Base-by-base conservation (phyloP, 2,888 invertebrate species). In the Sipunculus nudus region DNA sequence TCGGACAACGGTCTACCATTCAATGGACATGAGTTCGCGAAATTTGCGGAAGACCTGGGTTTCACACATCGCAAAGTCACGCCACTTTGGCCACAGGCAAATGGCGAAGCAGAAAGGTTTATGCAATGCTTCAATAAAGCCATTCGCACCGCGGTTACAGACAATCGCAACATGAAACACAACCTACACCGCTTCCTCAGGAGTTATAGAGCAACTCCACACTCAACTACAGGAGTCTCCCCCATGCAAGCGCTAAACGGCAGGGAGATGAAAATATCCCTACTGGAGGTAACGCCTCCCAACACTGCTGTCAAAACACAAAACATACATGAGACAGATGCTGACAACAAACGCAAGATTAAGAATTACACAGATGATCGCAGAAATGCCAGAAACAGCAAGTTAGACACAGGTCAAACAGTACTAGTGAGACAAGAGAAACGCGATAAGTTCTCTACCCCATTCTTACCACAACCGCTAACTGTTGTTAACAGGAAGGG, bases 1-100 rank as follows among this genome's bases (percentile, higher is more conserved):
- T 52, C 52, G n/a, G 69, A 67, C 39, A 66, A 68, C 53, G 70
- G 68, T 31, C 63, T 63, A 10, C 70, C 68, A 6, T 69, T 63
- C 46, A 46, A 62, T 21, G 59, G 67, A 21, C 35, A 48, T 13
- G 54, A 55, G 10, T 63, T 67, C 38, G 19, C 26, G 25, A 35
- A 70, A 8, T 69, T 65, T 61, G 67, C 68, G 10, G 39, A 58
- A 5, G 29, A 47, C 8, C 23, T 50, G 13, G 67, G 68, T 21
- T 72, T 72, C 21, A 47, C 53, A 26, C 68, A 70, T 25, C 1
- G 53, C 5, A 61, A 58, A 49, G 40, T 59, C 28, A 59, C 61
- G 13, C 53, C 59, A 13, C 25, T 67, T 28, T 63, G 65, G 61
- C 66, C 71, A 19, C 47, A 65, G 48, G 65, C 67, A n/a, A 73